These are phyloP conservation scores for Oncopeltus fasciatus DNA, from an alignment of 1,140 invertebrate genomes.

Conservation along the genomic window DNA sequence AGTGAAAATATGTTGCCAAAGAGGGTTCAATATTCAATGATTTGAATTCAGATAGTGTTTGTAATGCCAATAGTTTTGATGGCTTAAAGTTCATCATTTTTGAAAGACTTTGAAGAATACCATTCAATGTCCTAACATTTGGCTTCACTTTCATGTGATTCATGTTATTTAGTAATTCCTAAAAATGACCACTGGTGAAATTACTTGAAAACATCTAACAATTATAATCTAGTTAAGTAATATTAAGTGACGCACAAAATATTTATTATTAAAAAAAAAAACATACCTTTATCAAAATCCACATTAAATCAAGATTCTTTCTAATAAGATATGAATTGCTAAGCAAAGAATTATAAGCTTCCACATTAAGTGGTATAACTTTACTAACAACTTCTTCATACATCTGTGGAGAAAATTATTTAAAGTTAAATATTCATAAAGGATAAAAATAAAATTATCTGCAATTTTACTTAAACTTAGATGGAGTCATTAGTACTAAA, in stretches of 20 bases:
- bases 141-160: constrained; percentile 40
- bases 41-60: constrained; percentile 49
- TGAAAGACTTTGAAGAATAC: constrained; percentile 41
- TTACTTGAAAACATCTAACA: no score
- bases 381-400: constrained; percentile 50
- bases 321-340: constrained; percentile 39
- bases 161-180: constrained; percentile 51
- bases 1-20: constrained; percentile 55
- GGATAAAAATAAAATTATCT: no score
- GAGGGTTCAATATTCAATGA: constrained; percentile 52
- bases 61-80: constrained; percentile 32
- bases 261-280: no score
- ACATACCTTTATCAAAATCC: constrained; percentile 37
- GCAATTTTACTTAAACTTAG: no score
- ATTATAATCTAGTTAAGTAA: no score
- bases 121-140: constrained; percentile 59
- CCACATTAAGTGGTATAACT: constrained; percentile 42
- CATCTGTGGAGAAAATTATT: constrained; percentile 31
- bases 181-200: no score
- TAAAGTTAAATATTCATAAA: no score
- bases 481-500: no score
- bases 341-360: constrained; percentile 59
- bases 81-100: constrained; percentile 33
- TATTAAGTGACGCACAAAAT: no score
- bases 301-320: constrained; percentile 44